Percentiles rank a stretch among this genome's conserved stretches.
phyloP scores from a whole-genome alignment of 2,113 vertebrate species.

The Brachirus orientalis region DNA sequence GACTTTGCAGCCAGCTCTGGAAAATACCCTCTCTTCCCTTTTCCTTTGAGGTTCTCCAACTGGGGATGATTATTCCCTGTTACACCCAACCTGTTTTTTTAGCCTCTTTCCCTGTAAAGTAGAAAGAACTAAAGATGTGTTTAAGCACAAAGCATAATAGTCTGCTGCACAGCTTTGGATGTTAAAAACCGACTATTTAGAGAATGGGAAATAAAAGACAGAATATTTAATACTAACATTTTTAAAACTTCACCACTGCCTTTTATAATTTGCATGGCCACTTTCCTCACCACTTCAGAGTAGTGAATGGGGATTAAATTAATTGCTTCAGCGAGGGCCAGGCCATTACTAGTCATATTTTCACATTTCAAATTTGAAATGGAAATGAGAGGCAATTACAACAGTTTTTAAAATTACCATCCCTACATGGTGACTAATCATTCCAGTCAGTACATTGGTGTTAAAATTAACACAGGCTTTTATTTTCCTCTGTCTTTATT shows the following conservation, averaged over 20 bases:
- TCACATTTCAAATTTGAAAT: slow-evolving; percentile 60
- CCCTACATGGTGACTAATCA: no score
- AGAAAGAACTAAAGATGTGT: slow-evolving; percentile 43
- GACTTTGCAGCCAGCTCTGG: slow-evolving; percentile 54
- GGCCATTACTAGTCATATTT: slow-evolving; percentile 48
- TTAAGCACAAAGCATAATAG: slow-evolving; percentile 28
- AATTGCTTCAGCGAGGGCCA: slow-evolving; percentile 30
- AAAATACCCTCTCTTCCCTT: slow-evolving; percentile 37
- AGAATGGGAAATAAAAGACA: slow-evolving; percentile 21
- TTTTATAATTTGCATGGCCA: slow-evolving; percentile 11
- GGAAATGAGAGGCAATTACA: slow-evolving; percentile 68
- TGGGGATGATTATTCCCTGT: slow-evolving; percentile 69
- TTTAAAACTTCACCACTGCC: slow-evolving; percentile 1
- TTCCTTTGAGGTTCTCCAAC: slow-evolving; percentile 60
- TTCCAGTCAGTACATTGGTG: slow-evolving; percentile 62
- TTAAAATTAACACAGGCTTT: slow-evolving; percentile 68
- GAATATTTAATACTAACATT: no score
- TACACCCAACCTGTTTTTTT: slow-evolving; percentile 61
- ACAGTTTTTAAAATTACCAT: slow-evolving; percentile 64
- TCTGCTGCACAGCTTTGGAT: not conserved
- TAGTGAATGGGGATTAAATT: slow-evolving; percentile 53
- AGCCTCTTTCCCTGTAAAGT: slow-evolving; percentile 30
- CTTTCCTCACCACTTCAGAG: slow-evolving; percentile 38
- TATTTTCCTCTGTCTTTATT: slow-evolving; percentile 66
- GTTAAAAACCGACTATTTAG: slow-evolving; percentile 11